Percentiles rank a stretch among this genome's conserved stretches.
Conservation (phyloP, 1,140 invertebrate species). For the Plectrocnemia conspersa region DNA sequence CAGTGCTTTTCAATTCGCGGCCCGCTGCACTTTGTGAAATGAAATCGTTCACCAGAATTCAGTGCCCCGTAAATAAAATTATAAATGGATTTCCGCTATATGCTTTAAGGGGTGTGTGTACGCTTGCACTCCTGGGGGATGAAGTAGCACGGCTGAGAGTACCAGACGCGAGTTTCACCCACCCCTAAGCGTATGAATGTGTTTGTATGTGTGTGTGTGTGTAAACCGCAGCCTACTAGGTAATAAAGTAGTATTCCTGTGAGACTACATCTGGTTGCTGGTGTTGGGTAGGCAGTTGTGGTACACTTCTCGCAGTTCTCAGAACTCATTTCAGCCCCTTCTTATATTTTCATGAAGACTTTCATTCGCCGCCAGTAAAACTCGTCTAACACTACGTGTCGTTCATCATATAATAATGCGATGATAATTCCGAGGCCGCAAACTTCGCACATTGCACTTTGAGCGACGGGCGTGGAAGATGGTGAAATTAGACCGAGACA, state of each 20-base stretch:
- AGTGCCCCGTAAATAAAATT: slow-evolving; percentile 12
- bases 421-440: too few relatives aligned
- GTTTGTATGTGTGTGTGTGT: too few relatives aligned
- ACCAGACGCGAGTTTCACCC: background rate
- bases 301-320: slow-evolving; percentile 6
- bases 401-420: slow-evolving; percentile 13
- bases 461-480: too few relatives aligned
- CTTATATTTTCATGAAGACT: slow-evolving; percentile 25
- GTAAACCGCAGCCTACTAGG: slow-evolving; percentile 9
- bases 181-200: too few relatives aligned
- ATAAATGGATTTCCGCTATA: slow-evolving; percentile 19
- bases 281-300: background rate
- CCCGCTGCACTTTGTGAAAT: slow-evolving; percentile 9
- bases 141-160: background rate
- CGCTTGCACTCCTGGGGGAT: background rate
- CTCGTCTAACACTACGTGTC: background rate
- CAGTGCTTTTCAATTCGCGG: too few relatives aligned
- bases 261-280: slow-evolving; percentile 1
- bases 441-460: too few relatives aligned
- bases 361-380: slow-evolving; percentile 14
- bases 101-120: too few relatives aligned
- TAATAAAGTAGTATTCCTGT: slow-evolving; percentile 24
- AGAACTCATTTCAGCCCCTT: slow-evolving; percentile 21
- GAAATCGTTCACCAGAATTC: background rate
- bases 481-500: too few relatives aligned